Base-by-base conservation (phyloP, 2,888 invertebrate genomes). In the Stegophylla sp. region DNA sequence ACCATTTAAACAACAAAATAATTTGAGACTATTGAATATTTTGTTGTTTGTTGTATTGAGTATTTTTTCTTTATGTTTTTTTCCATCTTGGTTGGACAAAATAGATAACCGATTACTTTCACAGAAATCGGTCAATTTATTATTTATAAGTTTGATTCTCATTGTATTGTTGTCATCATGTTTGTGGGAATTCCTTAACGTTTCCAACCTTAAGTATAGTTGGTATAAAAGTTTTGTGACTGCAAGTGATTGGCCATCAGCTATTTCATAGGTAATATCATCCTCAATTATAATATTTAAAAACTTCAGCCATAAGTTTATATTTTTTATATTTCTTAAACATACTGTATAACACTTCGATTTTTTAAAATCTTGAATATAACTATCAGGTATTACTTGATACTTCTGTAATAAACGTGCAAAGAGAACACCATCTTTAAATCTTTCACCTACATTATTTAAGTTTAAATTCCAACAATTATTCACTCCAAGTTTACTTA, bases 361-460 rank as follows among this genome's bases (percentile, higher is more conserved):
- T 51, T 75, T 63, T 51, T 64, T 64, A 48, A 75, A 75, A 15
- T 9, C 9, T 63, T 17, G 23, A 17, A 20, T 10, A 34, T 64
- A 64, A 17, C 17, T 20, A 48, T 28, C 48, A n/a, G 75, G 75
- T 34, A 75, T 75, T 1, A 75, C 17, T 51, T 75, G 75, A 15
- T 75, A 75, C 23, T 64, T 75, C 5, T 75, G 63, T 34, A 75
- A 75, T 64, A 75, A 63, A 48, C 28, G 41, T n/a, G 63, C 75
- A 34, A 64, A 75, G 1, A 75, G 28, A 28, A 75, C n/a, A n/a
- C 75, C 75, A 28, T 75, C 63, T 64, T 51, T 75, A 20, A 75
- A 75, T 17, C 1, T 64, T 9, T 75, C 63, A 34, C 75, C 75
- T 26, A 75, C 17, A 51, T 75, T 75, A 26, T 28, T 34, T 23